These are phyloP conservation scores for Anguilla megastoma DNA, from an alignment of 2,797 vertebrate genomes.

Conservation along the genomic window DNA sequence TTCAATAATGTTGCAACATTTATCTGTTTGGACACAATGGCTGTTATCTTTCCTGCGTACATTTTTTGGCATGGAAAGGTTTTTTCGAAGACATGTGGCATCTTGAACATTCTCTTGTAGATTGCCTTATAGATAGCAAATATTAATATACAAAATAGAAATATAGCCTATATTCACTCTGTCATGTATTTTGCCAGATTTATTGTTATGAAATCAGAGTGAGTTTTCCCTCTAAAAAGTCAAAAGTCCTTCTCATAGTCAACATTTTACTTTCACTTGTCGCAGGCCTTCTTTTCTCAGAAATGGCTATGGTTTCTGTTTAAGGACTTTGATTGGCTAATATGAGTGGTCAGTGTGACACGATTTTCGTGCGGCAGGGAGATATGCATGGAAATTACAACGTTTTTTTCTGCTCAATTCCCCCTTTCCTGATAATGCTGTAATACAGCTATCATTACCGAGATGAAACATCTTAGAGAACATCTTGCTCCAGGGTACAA, in stretches of 20 bases:
- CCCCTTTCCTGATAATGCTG: background rate
- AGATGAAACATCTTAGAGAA: background rate
- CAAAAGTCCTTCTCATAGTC: background rate
- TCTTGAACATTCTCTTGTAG: background rate
- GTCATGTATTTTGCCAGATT: background rate
- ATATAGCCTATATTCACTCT: background rate
- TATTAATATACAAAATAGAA: background rate
- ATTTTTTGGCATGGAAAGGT: background rate
- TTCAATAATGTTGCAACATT: background rate
- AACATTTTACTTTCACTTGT: background rate
- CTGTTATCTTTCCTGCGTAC: background rate
- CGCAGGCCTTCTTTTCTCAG: background rate
- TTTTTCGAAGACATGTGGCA: background rate
- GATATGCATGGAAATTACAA: background rate
- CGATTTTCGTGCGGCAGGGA: background rate
- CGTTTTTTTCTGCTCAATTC: background rate
- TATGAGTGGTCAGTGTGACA: background rate
- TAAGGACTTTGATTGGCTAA: background rate
- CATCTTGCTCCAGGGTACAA: slow-evolving; percentile 3
- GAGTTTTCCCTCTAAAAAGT: background rate
- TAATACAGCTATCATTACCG: background rate
- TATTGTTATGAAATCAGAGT: background rate
- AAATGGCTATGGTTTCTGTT: background rate
- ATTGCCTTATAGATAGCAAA: background rate
- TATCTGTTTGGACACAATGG: background rate